Conservation (phyloP, 2,113 vertebrate genomes). For the Nyctereutes procyonoides region DNA sequence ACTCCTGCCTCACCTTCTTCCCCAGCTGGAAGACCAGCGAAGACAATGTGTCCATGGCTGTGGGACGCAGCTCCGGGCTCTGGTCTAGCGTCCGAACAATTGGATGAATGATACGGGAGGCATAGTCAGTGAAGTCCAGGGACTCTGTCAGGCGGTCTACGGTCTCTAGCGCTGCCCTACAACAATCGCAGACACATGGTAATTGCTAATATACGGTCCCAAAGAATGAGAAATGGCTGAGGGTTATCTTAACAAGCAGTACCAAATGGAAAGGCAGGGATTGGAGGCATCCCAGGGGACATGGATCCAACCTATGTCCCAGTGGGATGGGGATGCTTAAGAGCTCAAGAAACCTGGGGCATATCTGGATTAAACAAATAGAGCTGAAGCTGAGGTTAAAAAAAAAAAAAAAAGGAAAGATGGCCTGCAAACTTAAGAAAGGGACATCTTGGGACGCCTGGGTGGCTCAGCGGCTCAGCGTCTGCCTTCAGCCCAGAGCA, state of each 20-base stretch:
- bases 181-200: not conserved
- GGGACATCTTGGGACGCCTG: not conserved
- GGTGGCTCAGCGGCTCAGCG: too few relatives aligned
- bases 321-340: not conserved
- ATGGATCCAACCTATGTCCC: not conserved
- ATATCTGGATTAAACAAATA: constrained; percentile 12
- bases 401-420: not conserved
- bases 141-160: constrained; percentile 97
- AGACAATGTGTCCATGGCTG: constrained; percentile 98
- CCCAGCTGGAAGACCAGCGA: constrained; percentile 98
- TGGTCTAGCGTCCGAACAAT: constrained; percentile 95
- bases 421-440: not conserved
- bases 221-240: not conserved
- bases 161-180: constrained; percentile 96
- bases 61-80: constrained; percentile 94
- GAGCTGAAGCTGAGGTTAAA: not conserved
- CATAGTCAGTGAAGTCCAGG: constrained; percentile 98
- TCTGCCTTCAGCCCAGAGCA: too few relatives aligned
- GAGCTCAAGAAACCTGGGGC: not conserved
- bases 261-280: not conserved
- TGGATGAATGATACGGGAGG: constrained; percentile 98
- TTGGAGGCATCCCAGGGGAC: not conserved
- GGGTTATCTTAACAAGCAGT: not conserved
- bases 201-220: not conserved
- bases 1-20: constrained; percentile 93